These are phyloP conservation scores for Molossus molossus DNA, from an alignment of 2,797 vertebrate genomes.

Conservation along the genomic window DNA sequence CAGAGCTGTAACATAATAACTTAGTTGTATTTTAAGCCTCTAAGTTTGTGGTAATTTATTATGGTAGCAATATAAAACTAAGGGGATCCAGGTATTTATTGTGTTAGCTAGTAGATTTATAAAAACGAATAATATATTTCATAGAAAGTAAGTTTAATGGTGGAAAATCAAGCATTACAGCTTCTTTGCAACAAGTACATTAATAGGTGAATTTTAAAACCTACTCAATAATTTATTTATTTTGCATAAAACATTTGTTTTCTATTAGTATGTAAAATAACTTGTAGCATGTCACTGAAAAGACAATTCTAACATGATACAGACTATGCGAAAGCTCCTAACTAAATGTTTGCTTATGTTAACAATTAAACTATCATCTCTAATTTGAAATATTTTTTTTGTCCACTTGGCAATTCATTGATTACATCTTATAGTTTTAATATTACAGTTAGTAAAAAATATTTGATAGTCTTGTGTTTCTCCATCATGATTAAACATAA, in stretches of 20 bases:
- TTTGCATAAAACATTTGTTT: constrained; percentile 23
- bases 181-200: background rate
- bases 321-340: background rate
- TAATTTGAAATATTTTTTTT: constrained; percentile 20
- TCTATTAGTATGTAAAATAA: background rate
- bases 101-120: background rate
- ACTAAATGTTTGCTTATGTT: constrained; percentile 19
- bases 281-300: background rate
- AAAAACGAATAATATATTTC: background rate
- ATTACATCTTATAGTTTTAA: constrained; percentile 9
- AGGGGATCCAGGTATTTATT: background rate
- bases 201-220: constrained; percentile 13
- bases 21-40: background rate
- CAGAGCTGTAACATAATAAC: background rate
- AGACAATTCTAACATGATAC: background rate
- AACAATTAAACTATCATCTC: background rate
- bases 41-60: background rate
- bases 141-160: background rate
- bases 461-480: background rate
- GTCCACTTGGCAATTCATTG: background rate
- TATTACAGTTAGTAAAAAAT: constrained; percentile 24
- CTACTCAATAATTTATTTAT: constrained; percentile 10
- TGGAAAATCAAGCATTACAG: background rate
- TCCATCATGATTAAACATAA: constrained; percentile 44
- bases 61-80: background rate